phyloP scores from a whole-genome alignment of 2,888 invertebrate genomes.

The Trichogramma evanescens region DNA sequence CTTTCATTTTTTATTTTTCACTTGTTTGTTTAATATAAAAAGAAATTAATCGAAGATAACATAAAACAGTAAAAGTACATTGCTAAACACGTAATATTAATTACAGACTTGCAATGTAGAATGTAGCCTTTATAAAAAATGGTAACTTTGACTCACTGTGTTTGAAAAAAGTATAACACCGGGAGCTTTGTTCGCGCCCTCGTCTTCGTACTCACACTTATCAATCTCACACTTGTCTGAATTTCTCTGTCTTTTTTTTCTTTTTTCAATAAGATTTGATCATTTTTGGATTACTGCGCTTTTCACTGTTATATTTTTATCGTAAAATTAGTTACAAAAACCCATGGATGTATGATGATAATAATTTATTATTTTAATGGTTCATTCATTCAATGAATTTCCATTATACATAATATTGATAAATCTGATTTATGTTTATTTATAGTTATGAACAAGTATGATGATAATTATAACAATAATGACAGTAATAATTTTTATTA shows the following conservation, averaged over 20 bases:
- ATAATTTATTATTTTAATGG: not conserved
- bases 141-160: slow-evolving; percentile 47
- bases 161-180: slow-evolving; percentile 41
- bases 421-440: too few relatives aligned
- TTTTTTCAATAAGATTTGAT: slow-evolving; percentile 5
- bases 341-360: too few relatives aligned
- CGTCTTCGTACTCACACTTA: not conserved
- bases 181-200: slow-evolving; percentile 15
- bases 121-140: slow-evolving; percentile 35
- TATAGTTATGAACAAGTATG: too few relatives aligned
- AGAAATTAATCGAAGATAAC: slow-evolving; percentile 44
- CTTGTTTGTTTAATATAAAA: slow-evolving; percentile 30
- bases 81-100: slow-evolving; percentile 36
- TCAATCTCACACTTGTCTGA: too few relatives aligned
- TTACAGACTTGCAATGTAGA: too few relatives aligned
- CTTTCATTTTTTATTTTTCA: too few relatives aligned
- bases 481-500: too few relatives aligned
- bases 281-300: slow-evolving; percentile 18
- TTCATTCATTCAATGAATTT: too few relatives aligned
- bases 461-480: too few relatives aligned
- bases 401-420: too few relatives aligned
- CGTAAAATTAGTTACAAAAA: too few relatives aligned
- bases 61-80: slow-evolving; percentile 42
- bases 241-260: too few relatives aligned
- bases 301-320: slow-evolving; percentile 10